Conservation (phyloP, 2,113 vertebrate genomes). For the Butastur rufipennis region DNA sequence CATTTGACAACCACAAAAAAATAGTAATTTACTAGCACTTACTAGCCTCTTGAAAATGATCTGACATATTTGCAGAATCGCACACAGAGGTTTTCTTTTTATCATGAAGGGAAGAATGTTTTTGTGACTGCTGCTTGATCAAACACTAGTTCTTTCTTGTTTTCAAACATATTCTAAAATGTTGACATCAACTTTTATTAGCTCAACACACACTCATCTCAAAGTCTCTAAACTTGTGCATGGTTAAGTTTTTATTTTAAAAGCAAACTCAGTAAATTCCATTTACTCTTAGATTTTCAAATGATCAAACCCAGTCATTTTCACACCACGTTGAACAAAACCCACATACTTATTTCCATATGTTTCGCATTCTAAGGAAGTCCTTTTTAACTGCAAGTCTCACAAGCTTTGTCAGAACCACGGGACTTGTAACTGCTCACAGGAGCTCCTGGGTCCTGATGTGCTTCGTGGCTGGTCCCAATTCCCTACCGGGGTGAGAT, state of each 20-base stretch:
- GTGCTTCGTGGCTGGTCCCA: neutral
- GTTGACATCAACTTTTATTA: conserved; percentile 55
- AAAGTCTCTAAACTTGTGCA: conserved; percentile 24
- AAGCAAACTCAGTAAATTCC: neutral
- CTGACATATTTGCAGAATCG: conserved; percentile 58
- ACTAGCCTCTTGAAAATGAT: conserved; percentile 60
- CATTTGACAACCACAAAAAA: conserved; percentile 62
- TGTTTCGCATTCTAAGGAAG: neutral
- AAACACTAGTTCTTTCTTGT: conserved; percentile 42
- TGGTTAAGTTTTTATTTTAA: neutral
- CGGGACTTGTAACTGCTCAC: rapidly evolving
- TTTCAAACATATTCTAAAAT: conserved; percentile 45
- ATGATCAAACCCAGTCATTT: conserved; percentile 25
- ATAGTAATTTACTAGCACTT: conserved; percentile 62
- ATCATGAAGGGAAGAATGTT: conserved; percentile 48
- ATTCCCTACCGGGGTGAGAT: neutral
- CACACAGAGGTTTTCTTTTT: conserved; percentile 49
- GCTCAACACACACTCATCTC: conserved; percentile 18
- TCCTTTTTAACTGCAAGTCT: neutral
- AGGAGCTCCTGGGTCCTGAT: neutral
- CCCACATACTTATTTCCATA: neutral
- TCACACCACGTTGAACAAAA: neutral
- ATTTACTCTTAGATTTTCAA: conserved; percentile 15
- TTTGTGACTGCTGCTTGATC: conserved; percentile 60
- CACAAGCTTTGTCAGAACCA: neutral